Evolutionary conservation across 2,113 vertebrate genomes (phyloP).

Genomic region (Pangasianodon gigas): DNA sequence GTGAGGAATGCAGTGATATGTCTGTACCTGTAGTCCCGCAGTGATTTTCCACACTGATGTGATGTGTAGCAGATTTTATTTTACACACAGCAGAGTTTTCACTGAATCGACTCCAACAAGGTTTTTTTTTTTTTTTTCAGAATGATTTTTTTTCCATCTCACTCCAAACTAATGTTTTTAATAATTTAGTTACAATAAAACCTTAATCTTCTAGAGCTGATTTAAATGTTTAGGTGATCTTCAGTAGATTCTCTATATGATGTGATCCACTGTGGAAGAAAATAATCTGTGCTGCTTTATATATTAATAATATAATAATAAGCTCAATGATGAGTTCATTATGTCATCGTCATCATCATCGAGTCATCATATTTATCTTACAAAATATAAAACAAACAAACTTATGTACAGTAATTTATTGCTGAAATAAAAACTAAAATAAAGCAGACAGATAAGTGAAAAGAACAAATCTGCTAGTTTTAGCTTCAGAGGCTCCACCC

Average conservation of each 20-base stretch:
- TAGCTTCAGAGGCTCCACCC: neutral
- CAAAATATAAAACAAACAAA: neutral
- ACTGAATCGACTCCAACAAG: neutral
- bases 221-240: neutral
- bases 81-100: neutral
- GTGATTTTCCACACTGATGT: constrained; percentile 32
- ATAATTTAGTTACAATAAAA: neutral
- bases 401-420: neutral
- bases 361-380: neutral
- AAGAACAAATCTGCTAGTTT: neutral
- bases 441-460: neutral
- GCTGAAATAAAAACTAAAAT: neutral
- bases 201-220: neutral
- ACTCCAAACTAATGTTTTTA: neutral
- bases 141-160: neutral
- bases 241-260: neutral
- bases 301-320: neutral
- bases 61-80: neutral
- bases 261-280: neutral
- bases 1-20: constrained; percentile 56
- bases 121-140: neutral
- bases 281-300: neutral
- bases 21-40: constrained; percentile 55
- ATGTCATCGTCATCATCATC: too few species aligned
- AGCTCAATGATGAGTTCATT: neutral